These are phyloP conservation scores for Anarrhichthys ocellatus DNA, from an alignment of 2,113 vertebrate species.

Conservation along the genomic window DNA sequence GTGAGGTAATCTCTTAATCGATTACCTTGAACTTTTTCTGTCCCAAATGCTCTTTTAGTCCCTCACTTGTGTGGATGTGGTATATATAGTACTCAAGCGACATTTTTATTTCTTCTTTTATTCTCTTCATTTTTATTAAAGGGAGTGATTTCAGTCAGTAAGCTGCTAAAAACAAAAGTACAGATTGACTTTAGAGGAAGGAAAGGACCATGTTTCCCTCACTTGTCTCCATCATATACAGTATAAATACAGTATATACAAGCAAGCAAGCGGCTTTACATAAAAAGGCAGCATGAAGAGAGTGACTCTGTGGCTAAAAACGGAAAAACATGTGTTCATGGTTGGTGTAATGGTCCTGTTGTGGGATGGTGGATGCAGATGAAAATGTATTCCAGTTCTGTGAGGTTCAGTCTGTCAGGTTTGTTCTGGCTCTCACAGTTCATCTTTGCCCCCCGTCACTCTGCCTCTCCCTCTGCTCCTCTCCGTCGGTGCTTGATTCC, in stretches of 20 bases:
- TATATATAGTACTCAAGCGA: neutral
- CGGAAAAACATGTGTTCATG: conserved; percentile 1
- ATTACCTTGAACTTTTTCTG: conserved; percentile 27
- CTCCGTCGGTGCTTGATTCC: conserved; percentile 74
- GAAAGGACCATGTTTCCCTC: conserved; percentile 21
- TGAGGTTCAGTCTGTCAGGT: conserved; percentile 30
- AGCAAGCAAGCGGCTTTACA: conserved; percentile 27
- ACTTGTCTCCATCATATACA: conserved; percentile 46
- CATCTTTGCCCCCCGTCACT: conserved; percentile 77
- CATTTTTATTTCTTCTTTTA: conserved; percentile 46
- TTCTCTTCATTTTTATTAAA: conserved; percentile 39
- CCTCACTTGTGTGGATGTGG: conserved; percentile 8
- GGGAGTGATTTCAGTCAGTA: neutral
- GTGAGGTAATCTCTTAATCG: conserved; percentile 46
- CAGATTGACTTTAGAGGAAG: conserved; percentile 9
- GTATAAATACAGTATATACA: conserved; percentile 60
- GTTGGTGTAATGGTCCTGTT: conserved; percentile 1
- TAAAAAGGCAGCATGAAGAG: conserved; percentile 15
- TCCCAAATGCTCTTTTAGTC: conserved; percentile 14
- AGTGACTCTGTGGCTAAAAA: conserved; percentile 10
- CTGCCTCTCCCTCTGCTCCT: conserved; percentile 71
- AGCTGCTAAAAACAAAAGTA: conserved; percentile 1
- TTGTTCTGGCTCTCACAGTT: conserved; percentile 73
- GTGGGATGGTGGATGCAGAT: neutral
- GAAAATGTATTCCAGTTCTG: neutral